Base-by-base conservation (phyloP, 2,888 invertebrate species). In the Chymomyza fuscimana region DNA sequence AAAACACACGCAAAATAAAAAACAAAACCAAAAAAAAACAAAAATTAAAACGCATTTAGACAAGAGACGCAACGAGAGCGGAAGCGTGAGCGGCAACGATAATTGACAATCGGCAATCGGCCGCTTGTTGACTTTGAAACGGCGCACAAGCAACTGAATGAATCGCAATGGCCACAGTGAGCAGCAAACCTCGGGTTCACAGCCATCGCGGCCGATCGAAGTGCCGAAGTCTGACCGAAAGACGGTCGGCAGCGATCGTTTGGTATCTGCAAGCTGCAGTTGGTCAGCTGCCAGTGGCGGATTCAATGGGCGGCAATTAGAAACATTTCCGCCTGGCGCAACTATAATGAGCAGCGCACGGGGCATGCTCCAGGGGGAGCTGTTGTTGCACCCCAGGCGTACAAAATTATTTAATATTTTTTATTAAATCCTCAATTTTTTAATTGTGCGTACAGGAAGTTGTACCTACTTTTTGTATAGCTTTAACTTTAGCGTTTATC, bases 91-190 rank as follows among this genome's bases (percentile, higher is more conserved):
- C 46, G 16, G 9, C 56, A 15, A 65, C 58, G 25, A 63, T 15
- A 63, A 63, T 9, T 50, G 51, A 25, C 52, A 71, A 32, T 32
- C 32, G 15, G 62, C 67, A 58, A 74, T 74, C 56, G 66, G 61
- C 32, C 54, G 70, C 50, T 80, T 83, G 88, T 88, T 88, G 88
- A 88, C 88, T 83, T 84, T 88, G 87, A 80, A 74, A 87, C 88
- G 80, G 85, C 87, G 69, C 85, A 84, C 82, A 80, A 79, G 85
- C 88, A 77, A 83, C 83, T 83, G 77, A 83, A 76, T 71, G 68
- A 65, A 59, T n/a, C 72, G 70, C 67, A 63, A 64, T 58, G 66
- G 69, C 40, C 46, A 50, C 85, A 79, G 75, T 71, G 67, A 60
- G 66, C 70, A 87, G 85, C 74, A 84, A 83, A 82, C 87, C 87